Conservation (phyloP, 2,113 vertebrate genomes). For the Carassius auratus region DNA sequence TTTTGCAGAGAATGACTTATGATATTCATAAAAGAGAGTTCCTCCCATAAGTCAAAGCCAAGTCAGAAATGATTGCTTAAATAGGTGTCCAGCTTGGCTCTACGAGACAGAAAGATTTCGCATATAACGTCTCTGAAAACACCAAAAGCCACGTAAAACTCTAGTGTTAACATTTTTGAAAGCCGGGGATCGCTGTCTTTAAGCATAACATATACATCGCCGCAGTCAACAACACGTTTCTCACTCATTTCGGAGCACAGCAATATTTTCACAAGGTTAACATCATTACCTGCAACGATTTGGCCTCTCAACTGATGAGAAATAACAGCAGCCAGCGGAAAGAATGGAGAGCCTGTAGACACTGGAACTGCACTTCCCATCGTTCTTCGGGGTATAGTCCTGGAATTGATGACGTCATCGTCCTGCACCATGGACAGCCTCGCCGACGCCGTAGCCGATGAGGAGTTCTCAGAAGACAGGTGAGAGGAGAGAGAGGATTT, state of each 20-base stretch:
- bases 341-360: too few relatives aligned
- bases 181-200: background rate
- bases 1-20: background rate
- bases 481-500: too few relatives aligned
- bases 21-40: background rate
- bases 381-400: too few relatives aligned
- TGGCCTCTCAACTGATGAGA: too few relatives aligned
- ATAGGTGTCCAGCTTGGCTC: background rate
- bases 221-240: background rate
- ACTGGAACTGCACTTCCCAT: too few relatives aligned
- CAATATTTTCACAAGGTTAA: background rate
- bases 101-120: background rate
- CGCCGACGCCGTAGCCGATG: too few relatives aligned
- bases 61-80: background rate
- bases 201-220: background rate
- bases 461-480: too few relatives aligned
- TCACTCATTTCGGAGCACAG: background rate
- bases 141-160: background rate
- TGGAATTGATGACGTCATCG: too few relatives aligned
- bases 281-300: too few relatives aligned
- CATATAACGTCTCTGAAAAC: background rate
- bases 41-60: background rate
- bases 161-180: too few relatives aligned
- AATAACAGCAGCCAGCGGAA: too few relatives aligned
- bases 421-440: too few relatives aligned